Evolutionary conservation across 2,113 vertebrate genomes (phyloP).

Genomic region (Tragelaphus scriptus): DNA sequence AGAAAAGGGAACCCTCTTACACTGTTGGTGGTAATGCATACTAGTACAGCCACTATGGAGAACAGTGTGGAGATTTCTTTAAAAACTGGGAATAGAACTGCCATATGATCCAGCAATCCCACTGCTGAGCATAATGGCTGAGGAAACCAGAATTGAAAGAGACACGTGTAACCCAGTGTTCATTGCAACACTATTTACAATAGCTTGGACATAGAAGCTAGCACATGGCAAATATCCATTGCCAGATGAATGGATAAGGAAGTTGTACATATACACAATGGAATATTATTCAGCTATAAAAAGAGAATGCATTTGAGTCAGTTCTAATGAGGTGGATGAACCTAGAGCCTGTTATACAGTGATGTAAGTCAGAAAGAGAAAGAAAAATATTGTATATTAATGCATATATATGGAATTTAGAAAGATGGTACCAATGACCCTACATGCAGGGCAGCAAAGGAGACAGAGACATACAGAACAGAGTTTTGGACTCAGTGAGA

Average conservation of each 20-base stretch:
- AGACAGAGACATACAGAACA: not conserved
- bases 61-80: not conserved
- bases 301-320: not conserved
- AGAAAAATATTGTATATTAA: not conserved
- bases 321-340: not conserved
- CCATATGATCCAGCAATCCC: not conserved
- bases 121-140: not conserved
- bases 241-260: not conserved
- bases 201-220: not conserved
- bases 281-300: not conserved
- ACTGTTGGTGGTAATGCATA: not conserved
- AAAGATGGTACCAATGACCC: not conserved
- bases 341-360: not conserved
- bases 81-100: not conserved
- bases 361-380: not conserved
- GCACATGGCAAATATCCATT: not conserved
- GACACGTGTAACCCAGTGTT: not conserved
- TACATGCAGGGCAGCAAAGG: not conserved
- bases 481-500: not conserved
- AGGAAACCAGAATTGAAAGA: not conserved
- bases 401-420: not conserved
- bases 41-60: not conserved
- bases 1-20: not conserved
- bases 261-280: not conserved
- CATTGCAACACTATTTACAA: not conserved